Conservation (phyloP, 2,888 invertebrate genomes). For the Drosophila prostipennis region DNA sequence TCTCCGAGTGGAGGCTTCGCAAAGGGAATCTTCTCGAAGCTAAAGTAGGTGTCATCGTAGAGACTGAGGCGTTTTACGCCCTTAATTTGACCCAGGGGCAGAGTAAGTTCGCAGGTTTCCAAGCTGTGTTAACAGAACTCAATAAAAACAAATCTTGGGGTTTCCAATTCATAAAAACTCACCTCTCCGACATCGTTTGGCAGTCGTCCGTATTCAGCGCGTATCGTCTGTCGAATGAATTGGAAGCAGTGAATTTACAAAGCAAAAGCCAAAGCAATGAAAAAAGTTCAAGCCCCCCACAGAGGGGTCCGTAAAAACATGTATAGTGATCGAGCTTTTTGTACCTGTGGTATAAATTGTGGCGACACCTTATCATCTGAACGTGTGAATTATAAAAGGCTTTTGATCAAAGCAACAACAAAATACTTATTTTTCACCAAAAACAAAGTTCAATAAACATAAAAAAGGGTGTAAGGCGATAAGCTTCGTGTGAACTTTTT, state of each 20-base stretch:
- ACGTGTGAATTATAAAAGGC: background rate
- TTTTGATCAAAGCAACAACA: too few relatives aligned
- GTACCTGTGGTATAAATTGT: background rate
- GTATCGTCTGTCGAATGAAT: conserved; percentile 44
- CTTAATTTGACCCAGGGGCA: conserved; percentile 63
- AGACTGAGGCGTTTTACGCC: conserved; percentile 53
- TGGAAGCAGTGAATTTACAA: background rate
- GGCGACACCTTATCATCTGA: conserved; percentile 6
- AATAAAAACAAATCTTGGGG: background rate
- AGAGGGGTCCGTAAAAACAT: conserved; percentile 32
- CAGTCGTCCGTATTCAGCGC: conserved; percentile 12
- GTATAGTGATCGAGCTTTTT: conserved; percentile 31
- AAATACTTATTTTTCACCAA: too few relatives aligned
- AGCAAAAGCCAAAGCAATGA: background rate
- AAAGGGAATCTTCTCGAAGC: conserved; percentile 79
- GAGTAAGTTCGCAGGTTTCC: conserved; percentile 53
- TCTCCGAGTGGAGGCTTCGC: conserved; percentile 78
- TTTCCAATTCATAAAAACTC: background rate
- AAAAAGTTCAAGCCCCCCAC: conserved; percentile 29
- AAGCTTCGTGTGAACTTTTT: background rate
- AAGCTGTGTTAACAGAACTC: conserved; percentile 6
- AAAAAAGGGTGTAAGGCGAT: background rate
- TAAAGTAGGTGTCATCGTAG: conserved; percentile 69
- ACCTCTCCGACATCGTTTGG: conserved; percentile 54
- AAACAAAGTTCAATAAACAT: background rate